Conservation (phyloP, 2,888 invertebrate genomes). For the Parelbella ahira region DNA sequence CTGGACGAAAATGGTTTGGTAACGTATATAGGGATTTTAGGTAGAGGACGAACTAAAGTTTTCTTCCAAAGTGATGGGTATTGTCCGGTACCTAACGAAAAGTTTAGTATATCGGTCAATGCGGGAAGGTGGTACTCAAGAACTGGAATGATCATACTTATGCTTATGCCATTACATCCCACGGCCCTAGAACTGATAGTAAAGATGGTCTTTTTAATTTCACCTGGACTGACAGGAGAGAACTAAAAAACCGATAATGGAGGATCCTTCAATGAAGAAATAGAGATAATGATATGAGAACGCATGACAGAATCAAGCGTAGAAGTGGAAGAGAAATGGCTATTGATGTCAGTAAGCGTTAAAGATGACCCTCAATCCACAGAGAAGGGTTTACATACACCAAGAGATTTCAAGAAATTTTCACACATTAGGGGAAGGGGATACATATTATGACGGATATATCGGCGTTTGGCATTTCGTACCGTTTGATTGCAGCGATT, state of each 20-base stretch:
- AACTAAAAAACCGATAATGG: too few species aligned
- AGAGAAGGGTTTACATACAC: too few species aligned
- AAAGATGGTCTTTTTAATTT: neutral
- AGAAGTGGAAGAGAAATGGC: neutral
- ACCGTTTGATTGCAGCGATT: constrained; percentile 2
- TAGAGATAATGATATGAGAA: too few species aligned
- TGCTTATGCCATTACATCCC: neutral
- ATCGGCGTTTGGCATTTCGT: neutral
- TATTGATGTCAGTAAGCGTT: neutral
- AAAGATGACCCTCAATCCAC: too few species aligned
- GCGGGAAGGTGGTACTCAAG: neutral
- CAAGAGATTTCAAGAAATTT: neutral
- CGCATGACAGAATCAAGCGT: neutral
- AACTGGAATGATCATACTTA: neutral
- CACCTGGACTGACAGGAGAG: neutral
- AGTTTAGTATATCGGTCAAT: neutral
- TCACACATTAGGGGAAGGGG: neutral
- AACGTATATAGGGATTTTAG: neutral
- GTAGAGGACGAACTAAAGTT: neutral
- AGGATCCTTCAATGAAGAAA: too few species aligned
- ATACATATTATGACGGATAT: neutral
- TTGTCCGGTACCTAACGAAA: neutral
- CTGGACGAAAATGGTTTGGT: too few species aligned
- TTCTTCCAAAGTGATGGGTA: neutral
- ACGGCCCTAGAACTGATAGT: neutral